Percentiles rank a stretch among this genome's conserved stretches.
Conservation (phyloP, 2,797 vertebrate genomes). For the Phyllotis vaccarum region DNA sequence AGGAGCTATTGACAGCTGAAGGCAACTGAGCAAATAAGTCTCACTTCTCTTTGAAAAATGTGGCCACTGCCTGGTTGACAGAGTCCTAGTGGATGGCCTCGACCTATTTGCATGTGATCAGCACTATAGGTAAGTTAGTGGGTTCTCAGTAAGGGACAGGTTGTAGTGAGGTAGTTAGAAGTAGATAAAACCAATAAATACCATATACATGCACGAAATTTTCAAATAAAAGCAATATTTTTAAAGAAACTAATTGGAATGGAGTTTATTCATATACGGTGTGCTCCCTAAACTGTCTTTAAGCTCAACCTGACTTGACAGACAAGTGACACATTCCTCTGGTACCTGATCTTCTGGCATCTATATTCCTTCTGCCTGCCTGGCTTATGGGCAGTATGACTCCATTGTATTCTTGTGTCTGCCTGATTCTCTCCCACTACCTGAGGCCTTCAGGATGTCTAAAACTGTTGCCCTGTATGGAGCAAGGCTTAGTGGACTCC, state of each 20-base stretch:
- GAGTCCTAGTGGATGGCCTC: background rate
- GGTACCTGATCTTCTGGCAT: background rate
- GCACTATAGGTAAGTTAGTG: background rate
- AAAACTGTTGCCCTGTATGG: background rate
- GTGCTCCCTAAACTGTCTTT: background rate
- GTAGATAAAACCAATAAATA: background rate
- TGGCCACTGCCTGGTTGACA: background rate
- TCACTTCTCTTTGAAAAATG: background rate
- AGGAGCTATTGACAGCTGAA: background rate
- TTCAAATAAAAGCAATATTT: background rate
- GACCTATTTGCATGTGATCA: background rate
- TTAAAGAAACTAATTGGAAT: background rate
- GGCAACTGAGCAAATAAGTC: background rate
- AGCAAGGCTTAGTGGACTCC: background rate
- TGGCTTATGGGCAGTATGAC: background rate
- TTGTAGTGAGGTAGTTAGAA: background rate
- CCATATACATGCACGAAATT: background rate
- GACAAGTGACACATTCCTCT: background rate
- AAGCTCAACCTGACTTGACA: background rate
- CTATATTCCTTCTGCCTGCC: fast-evolving
- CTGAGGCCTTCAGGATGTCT: background rate
- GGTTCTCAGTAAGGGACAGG: background rate
- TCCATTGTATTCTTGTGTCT: background rate
- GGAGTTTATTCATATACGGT: background rate
- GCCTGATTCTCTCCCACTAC: background rate